Conservation (phyloP, 2,113 vertebrate genomes). For the Neodontobutis hainanensis region DNA sequence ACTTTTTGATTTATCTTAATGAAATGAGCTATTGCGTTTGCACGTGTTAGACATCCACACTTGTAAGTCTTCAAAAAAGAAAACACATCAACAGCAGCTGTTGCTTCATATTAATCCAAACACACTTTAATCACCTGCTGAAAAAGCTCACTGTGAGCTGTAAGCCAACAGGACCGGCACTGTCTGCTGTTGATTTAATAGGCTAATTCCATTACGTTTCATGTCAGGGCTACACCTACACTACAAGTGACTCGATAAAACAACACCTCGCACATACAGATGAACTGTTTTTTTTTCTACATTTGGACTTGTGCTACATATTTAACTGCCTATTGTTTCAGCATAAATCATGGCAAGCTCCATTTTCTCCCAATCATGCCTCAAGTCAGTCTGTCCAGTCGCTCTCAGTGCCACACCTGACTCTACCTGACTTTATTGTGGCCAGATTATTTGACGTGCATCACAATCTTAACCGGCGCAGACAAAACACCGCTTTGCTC, state of each 20-base stretch:
- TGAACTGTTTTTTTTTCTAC: neutral
- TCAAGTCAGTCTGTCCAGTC: conserved; percentile 21
- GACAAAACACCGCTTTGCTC: neutral
- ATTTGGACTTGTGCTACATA: neutral
- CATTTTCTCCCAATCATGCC: neutral
- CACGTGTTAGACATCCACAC: neutral
- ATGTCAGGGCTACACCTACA: conserved; percentile 1
- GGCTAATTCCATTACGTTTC: conserved; percentile 9
- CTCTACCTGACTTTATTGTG: conserved; percentile 6
- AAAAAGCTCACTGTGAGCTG: conserved; percentile 5
- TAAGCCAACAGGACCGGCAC: neutral
- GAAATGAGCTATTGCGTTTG: neutral
- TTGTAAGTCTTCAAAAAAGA: neutral
- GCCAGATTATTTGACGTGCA: neutral
- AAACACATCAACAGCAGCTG: conserved; percentile 7
- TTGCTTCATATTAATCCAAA: neutral
- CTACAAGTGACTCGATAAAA: neutral
- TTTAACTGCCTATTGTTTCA: conserved; percentile 4
- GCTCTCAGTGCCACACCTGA: conserved; percentile 13
- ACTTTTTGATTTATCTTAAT: neutral
- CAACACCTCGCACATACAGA: neutral
- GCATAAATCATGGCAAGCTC: neutral
- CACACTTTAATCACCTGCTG: conserved; percentile 12
- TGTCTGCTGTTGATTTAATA: conserved; percentile 8
- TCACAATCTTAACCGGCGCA: neutral